Conservation (phyloP, 2,797 vertebrate species). For the Chloroceryle amazona region DNA sequence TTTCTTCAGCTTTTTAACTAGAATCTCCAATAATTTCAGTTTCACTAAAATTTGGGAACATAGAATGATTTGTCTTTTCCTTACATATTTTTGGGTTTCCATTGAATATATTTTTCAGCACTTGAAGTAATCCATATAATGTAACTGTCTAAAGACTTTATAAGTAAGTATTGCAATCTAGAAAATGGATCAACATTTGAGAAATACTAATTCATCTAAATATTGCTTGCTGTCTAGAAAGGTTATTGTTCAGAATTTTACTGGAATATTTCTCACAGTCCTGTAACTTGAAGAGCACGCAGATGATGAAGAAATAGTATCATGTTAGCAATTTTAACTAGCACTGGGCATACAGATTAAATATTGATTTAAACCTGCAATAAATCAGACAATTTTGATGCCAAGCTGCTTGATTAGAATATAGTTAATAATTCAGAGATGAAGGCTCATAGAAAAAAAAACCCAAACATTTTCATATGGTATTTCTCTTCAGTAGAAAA, state of each 20-base stretch:
- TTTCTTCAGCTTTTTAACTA: background rate
- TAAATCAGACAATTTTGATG: background rate
- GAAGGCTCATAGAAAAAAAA: background rate
- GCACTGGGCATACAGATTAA: background rate
- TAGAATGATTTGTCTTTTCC: fast-evolving
- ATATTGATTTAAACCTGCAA: background rate
- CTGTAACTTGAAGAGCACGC: background rate
- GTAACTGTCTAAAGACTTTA: background rate
- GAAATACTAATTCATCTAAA: background rate
- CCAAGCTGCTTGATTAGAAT: background rate
- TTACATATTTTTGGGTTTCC: background rate
- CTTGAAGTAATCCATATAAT: background rate
- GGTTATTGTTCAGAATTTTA: background rate
- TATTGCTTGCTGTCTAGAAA: background rate
- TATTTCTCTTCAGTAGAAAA: background rate
- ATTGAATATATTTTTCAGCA: background rate
- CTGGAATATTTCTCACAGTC: background rate
- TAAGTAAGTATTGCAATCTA: background rate
- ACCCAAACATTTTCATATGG: fast-evolving
- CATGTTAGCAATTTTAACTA: background rate
- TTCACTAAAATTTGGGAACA: background rate
- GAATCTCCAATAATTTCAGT: background rate
- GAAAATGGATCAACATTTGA: background rate
- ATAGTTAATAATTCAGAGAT: background rate
- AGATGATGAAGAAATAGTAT: background rate